These are phyloP conservation scores for Yoshiicerus persimilis DNA, from an alignment of 1,140 invertebrate genomes.

Conservation along the genomic window DNA sequence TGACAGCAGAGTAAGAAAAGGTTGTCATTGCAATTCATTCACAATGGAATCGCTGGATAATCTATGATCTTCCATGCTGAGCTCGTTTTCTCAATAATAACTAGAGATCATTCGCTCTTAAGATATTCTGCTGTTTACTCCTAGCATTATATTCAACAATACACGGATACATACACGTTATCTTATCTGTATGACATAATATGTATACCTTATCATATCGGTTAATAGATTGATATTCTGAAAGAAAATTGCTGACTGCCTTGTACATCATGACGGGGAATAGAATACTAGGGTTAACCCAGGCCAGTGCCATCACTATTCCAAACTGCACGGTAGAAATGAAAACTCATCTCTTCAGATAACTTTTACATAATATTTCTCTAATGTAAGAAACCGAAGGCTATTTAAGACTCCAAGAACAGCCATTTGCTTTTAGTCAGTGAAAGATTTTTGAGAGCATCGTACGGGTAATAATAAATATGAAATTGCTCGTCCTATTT, in stretches of 20 bases:
- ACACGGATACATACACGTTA: not conserved
- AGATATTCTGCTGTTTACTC: not conserved
- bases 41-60: not conserved
- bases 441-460: not conserved
- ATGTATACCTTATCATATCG: not conserved
- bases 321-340: not conserved
- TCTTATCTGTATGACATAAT: not conserved
- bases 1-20: not conserved
- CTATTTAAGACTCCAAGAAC: not conserved
- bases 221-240: not conserved
- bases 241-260: too few species aligned
- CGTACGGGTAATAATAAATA: not conserved
- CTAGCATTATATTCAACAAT: not conserved
- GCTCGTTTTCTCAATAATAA: not conserved
- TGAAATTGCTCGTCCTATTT: not conserved
- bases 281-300: not conserved
- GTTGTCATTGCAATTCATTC: not conserved
- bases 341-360: not conserved
- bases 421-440: not conserved
- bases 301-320: not conserved
- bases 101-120: not conserved
- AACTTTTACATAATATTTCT: not conserved
- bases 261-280: not conserved
- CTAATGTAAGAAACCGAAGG: not conserved
- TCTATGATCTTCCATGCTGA: not conserved